phyloP scores from a whole-genome alignment of 2,113 vertebrate genomes.

The Ivindomyrus marchei region DNA sequence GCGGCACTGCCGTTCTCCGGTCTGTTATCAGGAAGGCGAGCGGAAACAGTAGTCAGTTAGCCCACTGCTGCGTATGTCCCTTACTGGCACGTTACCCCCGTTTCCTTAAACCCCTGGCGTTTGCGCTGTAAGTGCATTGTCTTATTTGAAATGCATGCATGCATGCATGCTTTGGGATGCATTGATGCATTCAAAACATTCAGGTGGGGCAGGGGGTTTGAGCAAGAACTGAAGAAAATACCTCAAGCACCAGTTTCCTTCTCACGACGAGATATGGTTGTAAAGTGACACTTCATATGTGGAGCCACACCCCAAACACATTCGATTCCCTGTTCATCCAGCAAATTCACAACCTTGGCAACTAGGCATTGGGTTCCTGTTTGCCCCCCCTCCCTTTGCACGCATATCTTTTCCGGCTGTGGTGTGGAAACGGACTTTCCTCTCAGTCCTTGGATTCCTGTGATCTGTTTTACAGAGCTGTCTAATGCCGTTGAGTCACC shows the following conservation, averaged over 20 bases:
- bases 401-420: not conserved
- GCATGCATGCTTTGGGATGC: conserved; percentile 8
- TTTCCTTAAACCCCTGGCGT: not conserved
- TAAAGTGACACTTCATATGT: not conserved
- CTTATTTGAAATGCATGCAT: not conserved
- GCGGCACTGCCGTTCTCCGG: conserved; percentile 67
- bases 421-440: not conserved
- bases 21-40: conserved; percentile 81
- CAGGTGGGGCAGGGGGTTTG: not conserved
- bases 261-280: not conserved
- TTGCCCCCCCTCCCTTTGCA: not conserved
- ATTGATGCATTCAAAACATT: not conserved
- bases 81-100: not conserved
- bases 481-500: not conserved
- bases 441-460: not conserved
- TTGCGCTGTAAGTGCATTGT: not conserved
- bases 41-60: conserved; percentile 72
- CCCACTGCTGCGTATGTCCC: conserved; percentile 54
- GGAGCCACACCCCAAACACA: not conserved
- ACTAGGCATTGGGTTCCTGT: not conserved
- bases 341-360: not conserved
- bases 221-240: not conserved
- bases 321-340: not conserved
- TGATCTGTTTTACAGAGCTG: not conserved
- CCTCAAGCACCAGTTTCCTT: not conserved